phyloP scores from a whole-genome alignment of 2,113 vertebrate species.

The Pomatorhinus ruficollis region DNA sequence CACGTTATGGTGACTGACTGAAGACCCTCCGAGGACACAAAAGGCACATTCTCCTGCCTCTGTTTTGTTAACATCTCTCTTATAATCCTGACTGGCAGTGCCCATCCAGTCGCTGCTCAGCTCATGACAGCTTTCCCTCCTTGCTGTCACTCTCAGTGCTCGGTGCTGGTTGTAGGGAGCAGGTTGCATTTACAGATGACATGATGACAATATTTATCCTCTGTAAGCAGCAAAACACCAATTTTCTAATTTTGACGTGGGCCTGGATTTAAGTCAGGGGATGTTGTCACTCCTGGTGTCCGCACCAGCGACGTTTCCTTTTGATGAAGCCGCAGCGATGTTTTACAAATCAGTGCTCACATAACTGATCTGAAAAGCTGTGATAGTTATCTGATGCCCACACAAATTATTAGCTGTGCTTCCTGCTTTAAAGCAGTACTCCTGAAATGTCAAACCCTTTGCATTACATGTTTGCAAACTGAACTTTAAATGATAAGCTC shows the following conservation, averaged over 20 bases:
- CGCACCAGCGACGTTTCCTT: neutral
- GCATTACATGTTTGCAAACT: constrained; percentile 31
- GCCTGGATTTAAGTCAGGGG: neutral
- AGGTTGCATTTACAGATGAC: neutral
- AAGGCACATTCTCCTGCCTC: neutral
- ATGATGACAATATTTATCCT: neutral
- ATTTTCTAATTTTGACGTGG: neutral
- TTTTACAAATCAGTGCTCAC: neutral
- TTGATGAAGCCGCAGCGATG: neutral
- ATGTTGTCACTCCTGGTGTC: neutral
- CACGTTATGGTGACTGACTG: neutral
- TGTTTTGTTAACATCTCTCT: neutral
- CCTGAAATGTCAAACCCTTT: constrained; percentile 37
- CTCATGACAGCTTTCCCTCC: neutral
- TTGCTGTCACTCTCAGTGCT: neutral
- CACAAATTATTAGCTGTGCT: constrained; percentile 41
- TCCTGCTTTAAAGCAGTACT: neutral
- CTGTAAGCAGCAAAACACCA: neutral
- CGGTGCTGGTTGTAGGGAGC: neutral
- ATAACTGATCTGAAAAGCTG: neutral
- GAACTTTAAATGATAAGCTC: constrained; percentile 45
- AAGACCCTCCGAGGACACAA: neutral
- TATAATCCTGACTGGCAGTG: neutral
- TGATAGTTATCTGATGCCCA: neutral
- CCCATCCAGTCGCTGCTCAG: fast-evolving